These are phyloP conservation scores for Eueides isabella DNA, from an alignment of 1,140 invertebrate species.

Conservation along the genomic window DNA sequence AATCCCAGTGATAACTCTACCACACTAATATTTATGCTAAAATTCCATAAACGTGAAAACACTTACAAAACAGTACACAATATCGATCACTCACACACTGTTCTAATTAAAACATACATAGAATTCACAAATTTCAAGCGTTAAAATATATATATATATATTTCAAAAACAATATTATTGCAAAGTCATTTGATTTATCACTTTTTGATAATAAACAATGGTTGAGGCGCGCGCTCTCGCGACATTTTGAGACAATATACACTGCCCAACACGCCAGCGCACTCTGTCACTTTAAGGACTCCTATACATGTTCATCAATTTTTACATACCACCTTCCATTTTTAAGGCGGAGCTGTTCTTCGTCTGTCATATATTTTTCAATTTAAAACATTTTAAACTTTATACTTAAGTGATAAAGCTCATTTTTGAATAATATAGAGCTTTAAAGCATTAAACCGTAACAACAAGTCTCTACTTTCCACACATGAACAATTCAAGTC, in stretches of 20 bases:
- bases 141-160: constrained; percentile 45
- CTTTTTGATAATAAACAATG: constrained; percentile 81
- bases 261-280: constrained; percentile 78
- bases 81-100: constrained; percentile 51
- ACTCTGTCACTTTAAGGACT: constrained; percentile 82
- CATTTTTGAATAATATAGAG: constrained; percentile 23
- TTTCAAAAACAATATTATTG: constrained; percentile 61
- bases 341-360: constrained; percentile 81
- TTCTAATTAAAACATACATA: constrained; percentile 42
- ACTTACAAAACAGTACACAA: constrained; percentile 52
- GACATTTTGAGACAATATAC: constrained; percentile 81
- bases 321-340: constrained; percentile 83
- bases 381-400: constrained; percentile 40
- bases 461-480: constrained; percentile 64
- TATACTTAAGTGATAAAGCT: constrained; percentile 34
- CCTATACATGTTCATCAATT: constrained; percentile 82
- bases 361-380: constrained; percentile 49
- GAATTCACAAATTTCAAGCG: constrained; percentile 36
- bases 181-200: constrained; percentile 80
- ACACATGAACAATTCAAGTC: constrained; percentile 44
- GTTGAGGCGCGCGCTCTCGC: constrained; percentile 63
- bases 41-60: constrained; percentile 35
- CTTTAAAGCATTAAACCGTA: constrained; percentile 57
- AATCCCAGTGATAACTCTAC: neutral
- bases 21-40: constrained; percentile 25